phyloP scores from a whole-genome alignment of 2,113 vertebrate genomes.

The Marmota flaviventris region DNA sequence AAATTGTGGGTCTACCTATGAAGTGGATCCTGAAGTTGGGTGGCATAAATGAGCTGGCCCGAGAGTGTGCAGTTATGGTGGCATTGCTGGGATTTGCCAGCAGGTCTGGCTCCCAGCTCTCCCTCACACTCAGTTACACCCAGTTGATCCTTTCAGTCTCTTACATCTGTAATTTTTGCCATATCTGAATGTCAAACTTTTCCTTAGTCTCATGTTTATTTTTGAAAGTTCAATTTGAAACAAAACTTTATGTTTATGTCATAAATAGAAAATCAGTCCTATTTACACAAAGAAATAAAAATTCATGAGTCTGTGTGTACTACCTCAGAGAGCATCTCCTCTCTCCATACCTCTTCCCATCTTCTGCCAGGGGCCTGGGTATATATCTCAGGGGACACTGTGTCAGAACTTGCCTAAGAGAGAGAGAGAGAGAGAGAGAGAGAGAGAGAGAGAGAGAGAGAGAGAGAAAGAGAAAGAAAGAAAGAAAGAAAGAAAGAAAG shows the following conservation, averaged over 20 bases:
- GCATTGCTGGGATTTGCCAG: neutral
- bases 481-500: too few species aligned
- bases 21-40: neutral
- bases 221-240: neutral
- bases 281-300: neutral
- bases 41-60: too few species aligned
- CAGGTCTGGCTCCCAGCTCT: neutral
- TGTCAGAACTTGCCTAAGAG: neutral
- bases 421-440: too few species aligned
- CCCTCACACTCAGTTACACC: neutral
- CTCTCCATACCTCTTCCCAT: rapidly evolving
- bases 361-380: neutral
- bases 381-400: neutral
- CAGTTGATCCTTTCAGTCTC: neutral
- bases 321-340: neutral
- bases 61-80: neutral
- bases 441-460: too few species aligned
- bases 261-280: neutral
- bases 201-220: neutral
- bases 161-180: neutral
- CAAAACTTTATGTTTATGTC: neutral
- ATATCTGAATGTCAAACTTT: neutral
- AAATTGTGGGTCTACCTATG: rapidly evolving
- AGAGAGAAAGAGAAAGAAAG: too few species aligned
- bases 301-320: neutral